phyloP scores from a whole-genome alignment of 2,113 vertebrate genomes.

The Dicentrarchus labrax region DNA sequence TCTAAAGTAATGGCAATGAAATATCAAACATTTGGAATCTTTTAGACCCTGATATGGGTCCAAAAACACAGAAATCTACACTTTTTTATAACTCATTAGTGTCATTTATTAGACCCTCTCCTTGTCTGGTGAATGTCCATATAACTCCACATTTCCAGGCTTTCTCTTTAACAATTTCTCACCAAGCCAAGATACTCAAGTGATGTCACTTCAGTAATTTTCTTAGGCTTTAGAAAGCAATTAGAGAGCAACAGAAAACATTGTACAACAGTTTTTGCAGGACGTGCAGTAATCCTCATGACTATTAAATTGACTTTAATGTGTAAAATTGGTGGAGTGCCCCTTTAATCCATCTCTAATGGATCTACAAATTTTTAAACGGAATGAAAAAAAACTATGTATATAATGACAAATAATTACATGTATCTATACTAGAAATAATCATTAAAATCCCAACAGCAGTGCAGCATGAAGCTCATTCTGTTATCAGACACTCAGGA shows the following conservation, averaged over 20 bases:
- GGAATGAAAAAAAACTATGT: not conserved
- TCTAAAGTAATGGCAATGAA: not conserved
- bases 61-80: not conserved
- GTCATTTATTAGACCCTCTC: not conserved
- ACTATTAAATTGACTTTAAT: not conserved
- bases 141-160: not conserved
- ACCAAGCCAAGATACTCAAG: not conserved
- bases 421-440: not conserved
- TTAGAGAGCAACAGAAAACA: not conserved
- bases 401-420: conserved; percentile 4
- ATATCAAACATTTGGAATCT: not conserved
- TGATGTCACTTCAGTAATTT: not conserved
- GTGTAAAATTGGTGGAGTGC: not conserved
- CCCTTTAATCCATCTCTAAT: not conserved
- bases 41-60: not conserved
- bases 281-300: not conserved
- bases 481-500: conserved; percentile 52
- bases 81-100: not conserved
- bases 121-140: not conserved
- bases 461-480: conserved; percentile 23
- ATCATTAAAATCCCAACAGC: not conserved
- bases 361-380: not conserved
- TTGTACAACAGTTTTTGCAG: not conserved
- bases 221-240: not conserved
- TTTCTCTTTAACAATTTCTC: not conserved